Conservation (phyloP, 1,140 invertebrate genomes). For the Panagrolaimus sp. region DNA sequence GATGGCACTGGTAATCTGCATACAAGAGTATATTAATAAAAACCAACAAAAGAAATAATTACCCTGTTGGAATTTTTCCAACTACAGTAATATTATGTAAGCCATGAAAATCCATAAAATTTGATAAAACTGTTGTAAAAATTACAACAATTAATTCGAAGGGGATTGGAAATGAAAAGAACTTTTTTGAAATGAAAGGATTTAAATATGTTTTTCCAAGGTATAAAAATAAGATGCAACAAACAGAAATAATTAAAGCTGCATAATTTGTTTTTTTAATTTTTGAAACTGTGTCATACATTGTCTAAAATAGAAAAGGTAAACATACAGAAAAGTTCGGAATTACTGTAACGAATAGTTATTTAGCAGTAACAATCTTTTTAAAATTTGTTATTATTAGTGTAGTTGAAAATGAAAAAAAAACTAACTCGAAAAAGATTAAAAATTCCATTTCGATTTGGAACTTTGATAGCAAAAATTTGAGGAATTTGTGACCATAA, state of each 20-base stretch:
- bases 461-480: slow-evolving; percentile 13
- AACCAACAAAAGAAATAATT: no score
- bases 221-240: neutral
- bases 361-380: no score
- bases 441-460: slow-evolving; percentile 1
- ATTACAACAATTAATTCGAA: slow-evolving; percentile 1
- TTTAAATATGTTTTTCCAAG: neutral
- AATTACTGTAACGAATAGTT: no score
- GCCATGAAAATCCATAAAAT: neutral
- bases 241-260: neutral
- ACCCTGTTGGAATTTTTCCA: neutral
- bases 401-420: neutral
- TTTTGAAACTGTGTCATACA: neutral
- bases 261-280: neutral
- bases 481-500: slow-evolving; percentile 6
- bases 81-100: neutral
- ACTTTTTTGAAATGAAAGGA: neutral
- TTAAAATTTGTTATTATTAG: no score
- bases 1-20: neutral
- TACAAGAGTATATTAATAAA: no score
- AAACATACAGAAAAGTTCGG: no score
- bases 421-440: neutral
- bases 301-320: neutral
- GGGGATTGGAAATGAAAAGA: neutral
- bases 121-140: neutral